These are phyloP conservation scores for Pseudolycoriella hygida DNA, from an alignment of 2,888 invertebrate species.

Conservation along the genomic window DNA sequence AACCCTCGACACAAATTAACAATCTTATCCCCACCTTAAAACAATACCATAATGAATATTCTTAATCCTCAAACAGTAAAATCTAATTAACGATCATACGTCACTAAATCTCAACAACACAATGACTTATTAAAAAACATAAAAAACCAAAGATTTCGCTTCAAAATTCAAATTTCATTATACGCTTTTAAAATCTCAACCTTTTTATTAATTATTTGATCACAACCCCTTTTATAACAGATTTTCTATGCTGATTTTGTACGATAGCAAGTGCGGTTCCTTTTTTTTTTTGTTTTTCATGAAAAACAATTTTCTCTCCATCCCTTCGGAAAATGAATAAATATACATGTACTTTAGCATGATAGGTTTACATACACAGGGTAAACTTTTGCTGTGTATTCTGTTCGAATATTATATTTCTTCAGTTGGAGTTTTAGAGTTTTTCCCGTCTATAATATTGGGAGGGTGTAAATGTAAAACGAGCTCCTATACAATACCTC, in stretches of 20 bases:
- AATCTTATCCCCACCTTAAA: no score
- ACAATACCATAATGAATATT: no score
- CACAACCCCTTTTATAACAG: constrained; percentile 1
- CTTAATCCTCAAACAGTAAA: no score
- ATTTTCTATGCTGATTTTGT: background rate
- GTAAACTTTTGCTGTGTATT: constrained; percentile 1
- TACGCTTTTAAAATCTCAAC: no score
- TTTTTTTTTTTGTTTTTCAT: background rate
- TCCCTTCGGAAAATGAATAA: background rate
- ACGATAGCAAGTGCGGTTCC: background rate
- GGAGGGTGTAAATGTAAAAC: background rate
- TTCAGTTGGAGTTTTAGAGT: no score
- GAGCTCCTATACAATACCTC: background rate
- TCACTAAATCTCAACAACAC: no score
- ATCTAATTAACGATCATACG: no score
- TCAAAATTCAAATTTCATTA: no score
- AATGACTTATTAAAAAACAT: no score
- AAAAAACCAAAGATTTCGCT: no score
- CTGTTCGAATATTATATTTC: background rate
- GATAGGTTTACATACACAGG: background rate
- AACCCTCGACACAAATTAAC: no score
- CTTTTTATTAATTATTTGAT: background rate
- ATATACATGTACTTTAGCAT: background rate
- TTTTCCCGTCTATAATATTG: no score
- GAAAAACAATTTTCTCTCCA: background rate